Conservation (phyloP, 2,888 invertebrate species). For the Azorinus chamasolen region DNA sequence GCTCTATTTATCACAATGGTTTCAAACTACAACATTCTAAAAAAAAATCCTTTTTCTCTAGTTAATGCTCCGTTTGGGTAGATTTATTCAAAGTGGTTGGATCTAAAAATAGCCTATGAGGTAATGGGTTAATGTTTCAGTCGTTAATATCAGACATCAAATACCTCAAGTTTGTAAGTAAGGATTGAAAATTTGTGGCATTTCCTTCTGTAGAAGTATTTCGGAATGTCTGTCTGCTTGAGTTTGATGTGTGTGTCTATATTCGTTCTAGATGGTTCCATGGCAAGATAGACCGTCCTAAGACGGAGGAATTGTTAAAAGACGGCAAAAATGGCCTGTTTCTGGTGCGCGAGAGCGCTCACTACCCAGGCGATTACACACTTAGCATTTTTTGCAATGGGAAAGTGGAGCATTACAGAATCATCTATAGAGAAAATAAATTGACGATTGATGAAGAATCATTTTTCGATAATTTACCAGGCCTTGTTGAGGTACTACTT, state of each 20-base stretch:
- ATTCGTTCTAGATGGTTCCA: conserved; percentile 95
- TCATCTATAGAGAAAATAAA: conserved; percentile 93
- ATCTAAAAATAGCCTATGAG: no score
- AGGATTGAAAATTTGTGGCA: no score
- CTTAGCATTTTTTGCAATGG: conserved; percentile 93
- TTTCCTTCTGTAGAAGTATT: no score
- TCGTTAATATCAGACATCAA: no score
- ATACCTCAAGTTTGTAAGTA: no score
- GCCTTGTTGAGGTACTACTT: conserved; percentile 93
- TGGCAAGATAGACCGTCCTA: conserved; percentile 97
- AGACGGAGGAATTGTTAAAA: conserved; percentile 95
- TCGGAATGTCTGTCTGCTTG: not conserved
- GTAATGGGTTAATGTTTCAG: no score
- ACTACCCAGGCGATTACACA: conserved; percentile 99
- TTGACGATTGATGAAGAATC: conserved; percentile 99
- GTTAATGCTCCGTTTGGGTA: no score
- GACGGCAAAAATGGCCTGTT: conserved; percentile 93
- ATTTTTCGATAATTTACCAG: conserved; percentile 97
- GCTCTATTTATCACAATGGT: no score
- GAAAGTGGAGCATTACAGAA: conserved; percentile 98
- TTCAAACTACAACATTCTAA: no score
- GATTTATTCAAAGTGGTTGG: no score
- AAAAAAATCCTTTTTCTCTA: no score
- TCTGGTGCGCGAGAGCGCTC: conserved; percentile 98
- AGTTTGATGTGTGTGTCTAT: not conserved